A percentile compares a stretch with the other conserved stretches of the same genome.
These are phyloP conservation scores for Esox lucius DNA, from an alignment of 2,797 vertebrate species.

Conservation along the genomic window DNA sequence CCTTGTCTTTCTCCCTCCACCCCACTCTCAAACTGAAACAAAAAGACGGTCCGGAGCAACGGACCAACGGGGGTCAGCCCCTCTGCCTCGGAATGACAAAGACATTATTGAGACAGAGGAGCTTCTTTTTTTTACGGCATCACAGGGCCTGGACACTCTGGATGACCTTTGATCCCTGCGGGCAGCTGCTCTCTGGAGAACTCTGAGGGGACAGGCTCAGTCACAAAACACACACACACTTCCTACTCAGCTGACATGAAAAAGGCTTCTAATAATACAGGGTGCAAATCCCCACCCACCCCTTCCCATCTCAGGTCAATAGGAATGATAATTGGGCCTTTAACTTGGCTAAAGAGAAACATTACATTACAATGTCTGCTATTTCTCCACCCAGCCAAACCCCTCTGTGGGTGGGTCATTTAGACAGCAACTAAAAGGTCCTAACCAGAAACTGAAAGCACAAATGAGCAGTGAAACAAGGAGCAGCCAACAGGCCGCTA, in stretches of 20 bases:
- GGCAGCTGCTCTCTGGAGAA: slow-evolving; percentile 30
- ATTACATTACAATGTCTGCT: slow-evolving; percentile 64
- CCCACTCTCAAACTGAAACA: not conserved
- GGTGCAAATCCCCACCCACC: slow-evolving; percentile 12
- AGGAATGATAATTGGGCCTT: slow-evolving; percentile 75
- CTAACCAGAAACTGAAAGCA: not conserved
- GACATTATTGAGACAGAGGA: not conserved
- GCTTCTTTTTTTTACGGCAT: not conserved
- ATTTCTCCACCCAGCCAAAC: not conserved
- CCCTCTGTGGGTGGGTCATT: slow-evolving; percentile 1
- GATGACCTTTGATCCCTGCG: slow-evolving; percentile 38
- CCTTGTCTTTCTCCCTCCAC: not conserved
- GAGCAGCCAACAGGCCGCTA: not conserved
- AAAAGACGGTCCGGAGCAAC: not conserved
- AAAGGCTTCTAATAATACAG: slow-evolving; percentile 7
- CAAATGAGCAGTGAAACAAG: not conserved
- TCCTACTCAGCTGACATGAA: slow-evolving; percentile 16
- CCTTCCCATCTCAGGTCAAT: slow-evolving; percentile 52
- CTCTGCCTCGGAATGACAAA: slow-evolving; percentile 29
- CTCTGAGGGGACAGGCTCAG: not conserved
- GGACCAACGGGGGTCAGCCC: not conserved
- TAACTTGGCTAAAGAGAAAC: slow-evolving; percentile 57
- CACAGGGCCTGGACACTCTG: slow-evolving; percentile 6
- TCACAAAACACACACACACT: slow-evolving; percentile 10
- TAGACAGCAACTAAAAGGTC: not conserved